phyloP scores from a whole-genome alignment of 92 coral and sea anemone species.

The Epizoanthus stellaris region DNA sequence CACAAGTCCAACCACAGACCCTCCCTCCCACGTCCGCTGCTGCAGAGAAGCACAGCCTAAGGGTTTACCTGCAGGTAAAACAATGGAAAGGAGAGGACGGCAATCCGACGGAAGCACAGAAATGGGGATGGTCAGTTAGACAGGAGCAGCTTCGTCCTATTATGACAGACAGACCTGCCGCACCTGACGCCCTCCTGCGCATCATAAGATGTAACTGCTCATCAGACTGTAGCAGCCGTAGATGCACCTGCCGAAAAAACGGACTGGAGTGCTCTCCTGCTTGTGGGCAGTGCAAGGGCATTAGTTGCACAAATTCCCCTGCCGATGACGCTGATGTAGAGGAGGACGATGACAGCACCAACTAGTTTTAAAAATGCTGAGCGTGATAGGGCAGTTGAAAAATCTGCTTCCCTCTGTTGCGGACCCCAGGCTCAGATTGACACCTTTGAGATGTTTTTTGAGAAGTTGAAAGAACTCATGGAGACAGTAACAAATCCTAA shows the following conservation, averaged over 20 bases:
- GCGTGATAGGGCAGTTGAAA: no score
- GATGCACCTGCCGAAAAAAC: conserved; percentile 49
- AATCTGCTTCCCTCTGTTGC: no score
- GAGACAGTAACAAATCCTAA: no score
- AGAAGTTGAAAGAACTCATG: no score
- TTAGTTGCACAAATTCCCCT: conserved; percentile 49
- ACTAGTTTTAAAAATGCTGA: background rate
- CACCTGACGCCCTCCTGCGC: conserved; percentile 38
- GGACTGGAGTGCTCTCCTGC: conserved; percentile 46
- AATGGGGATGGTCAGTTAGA: conserved; percentile 36
- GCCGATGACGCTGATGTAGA: background rate
- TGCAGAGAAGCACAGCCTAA: conserved; percentile 42
- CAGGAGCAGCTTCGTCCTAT: conserved; percentile 9
- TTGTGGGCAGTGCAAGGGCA: conserved; percentile 55
- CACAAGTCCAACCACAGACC: conserved; percentile 50
- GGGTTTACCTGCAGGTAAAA: conserved; percentile 47
- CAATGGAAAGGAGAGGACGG: conserved; percentile 47
- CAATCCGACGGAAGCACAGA: background rate
- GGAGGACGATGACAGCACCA: conserved; percentile 5
- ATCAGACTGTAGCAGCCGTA: conserved; percentile 46
- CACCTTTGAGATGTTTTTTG: no score
- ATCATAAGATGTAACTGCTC: conserved; percentile 49
- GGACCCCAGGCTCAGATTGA: no score
- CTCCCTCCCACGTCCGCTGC: conserved; percentile 65
- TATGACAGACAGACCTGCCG: conserved; percentile 33